phyloP scores from a whole-genome alignment of 2,888 invertebrate genomes.

The Polydesmus complanatus region DNA sequence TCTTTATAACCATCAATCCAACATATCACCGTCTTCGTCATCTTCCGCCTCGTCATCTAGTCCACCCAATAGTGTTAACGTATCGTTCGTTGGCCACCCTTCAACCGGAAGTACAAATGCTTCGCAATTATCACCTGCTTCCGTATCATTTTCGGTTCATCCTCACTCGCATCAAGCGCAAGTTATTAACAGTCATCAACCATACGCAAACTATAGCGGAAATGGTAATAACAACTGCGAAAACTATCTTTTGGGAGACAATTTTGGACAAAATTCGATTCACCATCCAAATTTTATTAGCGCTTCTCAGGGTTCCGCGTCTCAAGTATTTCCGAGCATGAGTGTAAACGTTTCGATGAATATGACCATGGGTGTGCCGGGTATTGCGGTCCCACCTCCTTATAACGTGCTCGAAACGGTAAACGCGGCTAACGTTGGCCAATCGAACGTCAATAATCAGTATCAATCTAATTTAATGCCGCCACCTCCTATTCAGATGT shows the following conservation, averaged over 20 bases:
- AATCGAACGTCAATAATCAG: conserved; percentile 8
- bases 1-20: conserved; percentile 19
- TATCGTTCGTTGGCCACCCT: conserved; percentile 15
- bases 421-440: background rate
- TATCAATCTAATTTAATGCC: conserved; percentile 8
- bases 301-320: background rate
- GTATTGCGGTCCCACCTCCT: conserved; percentile 22
- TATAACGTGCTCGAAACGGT: conserved; percentile 27
- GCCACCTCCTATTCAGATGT: conserved; percentile 40
- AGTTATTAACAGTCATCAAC: conserved; percentile 24
- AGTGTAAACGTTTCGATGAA: conserved; percentile 95
- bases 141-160: conserved; percentile 21
- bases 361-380: conserved; percentile 75
- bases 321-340: conserved; percentile 63
- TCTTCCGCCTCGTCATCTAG: conserved; percentile 7
- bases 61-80: conserved; percentile 36
- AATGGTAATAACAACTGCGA: background rate
- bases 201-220: background rate
- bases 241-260: background rate
- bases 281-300: background rate
- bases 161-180: conserved; percentile 26
- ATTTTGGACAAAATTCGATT: background rate
- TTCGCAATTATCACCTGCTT: background rate
- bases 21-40: conserved; percentile 12
- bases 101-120: conserved; percentile 21